A percentile compares a stretch with the other conserved stretches of the same genome.
These are phyloP conservation scores for Muschampia plurimacula DNA, from an alignment of 2,888 invertebrate species.

Conservation along the genomic window DNA sequence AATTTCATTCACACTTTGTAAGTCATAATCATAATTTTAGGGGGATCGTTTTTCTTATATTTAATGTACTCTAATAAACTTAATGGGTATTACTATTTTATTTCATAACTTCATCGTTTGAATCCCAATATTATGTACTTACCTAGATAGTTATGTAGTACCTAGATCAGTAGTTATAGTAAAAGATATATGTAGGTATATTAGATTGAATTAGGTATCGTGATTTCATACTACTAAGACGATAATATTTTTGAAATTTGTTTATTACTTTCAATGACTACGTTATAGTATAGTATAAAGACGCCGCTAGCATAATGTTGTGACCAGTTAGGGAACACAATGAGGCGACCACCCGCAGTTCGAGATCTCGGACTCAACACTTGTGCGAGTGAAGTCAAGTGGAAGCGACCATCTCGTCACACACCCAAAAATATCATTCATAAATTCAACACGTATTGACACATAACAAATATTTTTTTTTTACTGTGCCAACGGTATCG, in stretches of 20 bases:
- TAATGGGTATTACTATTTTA: neutral
- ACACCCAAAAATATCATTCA: constrained; percentile 71
- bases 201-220: too few species aligned
- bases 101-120: neutral
- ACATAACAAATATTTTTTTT: constrained; percentile 47
- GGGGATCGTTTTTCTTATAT: neutral
- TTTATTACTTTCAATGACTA: too few species aligned
- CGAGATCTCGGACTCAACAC: constrained; percentile 52
- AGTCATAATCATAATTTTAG: constrained; percentile 26
- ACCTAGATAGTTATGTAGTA: too few species aligned
- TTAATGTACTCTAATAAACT: neutral
- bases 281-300: constrained; percentile 9
- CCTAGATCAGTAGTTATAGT: too few species aligned
- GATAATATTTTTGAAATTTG: too few species aligned
- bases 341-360: constrained; percentile 73
- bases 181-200: too few species aligned
- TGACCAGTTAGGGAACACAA: constrained; percentile 51
- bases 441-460: constrained; percentile 55
- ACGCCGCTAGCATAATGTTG: constrained; percentile 56
- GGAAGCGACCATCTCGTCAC: constrained; percentile 59
- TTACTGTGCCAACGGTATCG: constrained; percentile 54
- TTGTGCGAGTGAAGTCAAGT: constrained; percentile 67
- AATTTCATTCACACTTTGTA: constrained; percentile 42
- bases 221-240: too few species aligned
- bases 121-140: neutral